These are phyloP conservation scores for Lytechinus pictus DNA, from an alignment of 35 echinoderm and acorn worm genomes.

Conservation along the genomic window DNA sequence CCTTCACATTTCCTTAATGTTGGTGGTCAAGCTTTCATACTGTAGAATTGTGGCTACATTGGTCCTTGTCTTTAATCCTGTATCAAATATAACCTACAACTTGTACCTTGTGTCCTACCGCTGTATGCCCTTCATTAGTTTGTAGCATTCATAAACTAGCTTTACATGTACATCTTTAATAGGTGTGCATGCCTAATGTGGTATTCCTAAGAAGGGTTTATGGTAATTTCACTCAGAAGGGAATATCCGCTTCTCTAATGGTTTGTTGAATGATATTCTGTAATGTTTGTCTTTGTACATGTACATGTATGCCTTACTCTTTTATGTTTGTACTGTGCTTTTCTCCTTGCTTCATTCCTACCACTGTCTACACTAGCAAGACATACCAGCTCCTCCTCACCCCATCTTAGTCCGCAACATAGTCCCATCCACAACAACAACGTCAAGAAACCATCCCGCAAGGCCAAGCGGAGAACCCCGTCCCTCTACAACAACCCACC, in stretches of 20 bases:
- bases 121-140: not conserved
- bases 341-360: not conserved
- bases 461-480: slow-evolving; percentile 63
- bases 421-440: slow-evolving; percentile 19
- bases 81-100: too few species aligned
- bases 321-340: not conserved
- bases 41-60: not conserved
- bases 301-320: not conserved
- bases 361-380: slow-evolving; percentile 2
- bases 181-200: not conserved
- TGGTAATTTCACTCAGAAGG: not conserved
- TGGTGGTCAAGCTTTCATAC: too few species aligned
- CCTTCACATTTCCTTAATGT: not conserved
- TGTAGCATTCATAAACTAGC: not conserved
- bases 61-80: not conserved
- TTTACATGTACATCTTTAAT: not conserved
- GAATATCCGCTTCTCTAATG: not conserved
- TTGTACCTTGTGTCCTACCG: not conserved
- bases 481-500: slow-evolving; percentile 74
- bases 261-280: not conserved
- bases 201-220: not conserved
- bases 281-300: not conserved
- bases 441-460: slow-evolving; percentile 14
- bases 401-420: slow-evolving; percentile 1
- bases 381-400: not conserved